These are phyloP conservation scores for Dryocosmus kuriphilus DNA, from an alignment of 2,888 invertebrate species.

Conservation along the genomic window DNA sequence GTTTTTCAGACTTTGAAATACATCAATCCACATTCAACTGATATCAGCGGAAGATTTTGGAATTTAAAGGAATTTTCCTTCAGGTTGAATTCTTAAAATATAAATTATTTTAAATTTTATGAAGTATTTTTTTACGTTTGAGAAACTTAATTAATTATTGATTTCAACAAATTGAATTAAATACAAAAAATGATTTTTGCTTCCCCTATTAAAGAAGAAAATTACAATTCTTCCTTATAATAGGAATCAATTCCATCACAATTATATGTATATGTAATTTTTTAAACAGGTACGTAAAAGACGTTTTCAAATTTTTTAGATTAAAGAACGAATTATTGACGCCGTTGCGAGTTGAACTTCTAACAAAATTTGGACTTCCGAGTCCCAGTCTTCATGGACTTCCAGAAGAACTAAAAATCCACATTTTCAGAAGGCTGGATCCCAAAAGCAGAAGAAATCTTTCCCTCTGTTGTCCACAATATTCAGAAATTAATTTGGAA, in stretches of 20 bases:
- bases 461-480: slow-evolving; percentile 11
- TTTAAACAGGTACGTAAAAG: too few relatives aligned
- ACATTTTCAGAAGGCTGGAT: slow-evolving; percentile 67
- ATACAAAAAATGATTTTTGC: too few relatives aligned
- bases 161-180: too few relatives aligned
- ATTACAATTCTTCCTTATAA: too few relatives aligned
- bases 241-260: too few relatives aligned
- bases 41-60: slow-evolving; percentile 62
- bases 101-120: neutral
- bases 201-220: too few relatives aligned
- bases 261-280: too few relatives aligned
- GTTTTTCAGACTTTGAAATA: slow-evolving; percentile 65
- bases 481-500: neutral
- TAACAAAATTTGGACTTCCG: slow-evolving; percentile 76
- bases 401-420: slow-evolving; percentile 74
- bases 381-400: slow-evolving; percentile 73
- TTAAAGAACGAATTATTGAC: slow-evolving; percentile 80
- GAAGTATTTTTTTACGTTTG: too few relatives aligned
- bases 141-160: too few relatives aligned
- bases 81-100: slow-evolving; percentile 59
- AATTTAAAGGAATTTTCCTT: slow-evolving; percentile 68
- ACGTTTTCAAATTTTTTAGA: slow-evolving; percentile 58
- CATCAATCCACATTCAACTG: slow-evolving; percentile 66
- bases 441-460: slow-evolving; percentile 3
- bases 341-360: slow-evolving; percentile 80